Conservation (phyloP, 1,140 invertebrate genomes). For the Eupristina koningsbergeri region DNA sequence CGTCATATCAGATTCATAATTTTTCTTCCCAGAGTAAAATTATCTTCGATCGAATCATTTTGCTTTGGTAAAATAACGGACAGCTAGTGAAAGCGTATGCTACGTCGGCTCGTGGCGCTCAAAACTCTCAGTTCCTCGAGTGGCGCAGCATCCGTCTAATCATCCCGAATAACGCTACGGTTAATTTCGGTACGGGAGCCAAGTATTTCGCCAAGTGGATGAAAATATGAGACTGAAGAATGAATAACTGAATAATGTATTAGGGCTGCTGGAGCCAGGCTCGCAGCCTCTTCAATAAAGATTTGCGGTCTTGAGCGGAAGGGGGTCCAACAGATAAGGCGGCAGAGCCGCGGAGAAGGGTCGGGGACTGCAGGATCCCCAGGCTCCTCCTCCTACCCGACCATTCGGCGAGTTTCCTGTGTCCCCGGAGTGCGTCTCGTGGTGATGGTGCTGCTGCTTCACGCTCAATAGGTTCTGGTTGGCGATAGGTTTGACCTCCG, state of each 20-base stretch:
- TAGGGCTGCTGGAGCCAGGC: neutral
- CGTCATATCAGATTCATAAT: neutral
- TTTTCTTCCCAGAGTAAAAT: neutral
- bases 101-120: neutral
- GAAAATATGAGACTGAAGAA: neutral
- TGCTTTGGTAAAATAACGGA: neutral
- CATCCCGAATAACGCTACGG: neutral
- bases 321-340: conserved; percentile 69
- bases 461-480: conserved; percentile 61
- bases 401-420: conserved; percentile 64
- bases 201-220: neutral
- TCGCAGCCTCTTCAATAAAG: conserved; percentile 62
- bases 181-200: neutral
- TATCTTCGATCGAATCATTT: neutral
- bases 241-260: too few species aligned
- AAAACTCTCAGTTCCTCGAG: too few species aligned
- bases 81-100: neutral
- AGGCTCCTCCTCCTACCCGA: conserved; percentile 60
- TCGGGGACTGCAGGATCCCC: conserved; percentile 72
- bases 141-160: neutral
- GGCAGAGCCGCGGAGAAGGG: conserved; percentile 69
- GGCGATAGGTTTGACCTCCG: conserved; percentile 66
- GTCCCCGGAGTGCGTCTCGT: conserved; percentile 47
- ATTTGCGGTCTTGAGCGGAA: conserved; percentile 72
- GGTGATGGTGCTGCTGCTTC: conserved; percentile 53